phyloP scores from a whole-genome alignment of 2,113 vertebrate genomes.

The Ictalurus furcatus region DNA sequence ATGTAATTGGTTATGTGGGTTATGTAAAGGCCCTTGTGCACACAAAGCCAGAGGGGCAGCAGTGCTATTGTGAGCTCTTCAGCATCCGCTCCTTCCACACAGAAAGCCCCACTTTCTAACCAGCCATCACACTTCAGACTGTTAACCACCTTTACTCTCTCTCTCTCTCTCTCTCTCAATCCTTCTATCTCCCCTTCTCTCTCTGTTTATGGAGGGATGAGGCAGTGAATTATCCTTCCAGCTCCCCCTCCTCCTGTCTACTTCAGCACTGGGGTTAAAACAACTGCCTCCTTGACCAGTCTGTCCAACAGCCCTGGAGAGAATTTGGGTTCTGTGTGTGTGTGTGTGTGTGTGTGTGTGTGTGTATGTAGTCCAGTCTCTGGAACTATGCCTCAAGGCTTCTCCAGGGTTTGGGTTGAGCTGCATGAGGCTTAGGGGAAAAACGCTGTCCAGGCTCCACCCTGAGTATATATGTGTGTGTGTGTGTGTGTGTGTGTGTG shows the following conservation, averaged over 20 bases:
- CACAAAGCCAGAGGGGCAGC: conserved; percentile 76
- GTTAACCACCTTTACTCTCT: conserved; percentile 40
- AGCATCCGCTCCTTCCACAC: conserved; percentile 75
- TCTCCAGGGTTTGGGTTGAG: conserved; percentile 37
- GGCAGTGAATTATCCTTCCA: conserved; percentile 60
- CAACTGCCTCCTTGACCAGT: conserved; percentile 65
- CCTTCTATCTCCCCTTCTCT: neutral
- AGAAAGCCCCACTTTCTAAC: conserved; percentile 65
- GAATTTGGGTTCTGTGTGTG: conserved; percentile 21
- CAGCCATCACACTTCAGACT: conserved; percentile 67
- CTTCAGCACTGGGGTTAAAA: conserved; percentile 65
- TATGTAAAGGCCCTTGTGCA: conserved; percentile 80
- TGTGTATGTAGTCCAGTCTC: conserved; percentile 29
- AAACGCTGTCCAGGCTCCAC: conserved; percentile 25
- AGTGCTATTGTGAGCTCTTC: conserved; percentile 72
- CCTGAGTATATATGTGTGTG: conserved; percentile 28
- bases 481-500: conserved; percentile 28
- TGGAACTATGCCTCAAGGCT: conserved; percentile 38
- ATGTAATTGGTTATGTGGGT: conserved; percentile 78
- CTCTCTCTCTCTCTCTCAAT: conserved; percentile 59
- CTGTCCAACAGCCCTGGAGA: conserved; percentile 38
- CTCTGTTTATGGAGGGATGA: conserved; percentile 50
- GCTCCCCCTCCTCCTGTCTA: conserved; percentile 24
- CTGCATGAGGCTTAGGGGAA: conserved; percentile 1
- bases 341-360: neutral